Base-by-base conservation (phyloP, 2,113 vertebrate genomes). In the Leptobrachium leishanense region DNA sequence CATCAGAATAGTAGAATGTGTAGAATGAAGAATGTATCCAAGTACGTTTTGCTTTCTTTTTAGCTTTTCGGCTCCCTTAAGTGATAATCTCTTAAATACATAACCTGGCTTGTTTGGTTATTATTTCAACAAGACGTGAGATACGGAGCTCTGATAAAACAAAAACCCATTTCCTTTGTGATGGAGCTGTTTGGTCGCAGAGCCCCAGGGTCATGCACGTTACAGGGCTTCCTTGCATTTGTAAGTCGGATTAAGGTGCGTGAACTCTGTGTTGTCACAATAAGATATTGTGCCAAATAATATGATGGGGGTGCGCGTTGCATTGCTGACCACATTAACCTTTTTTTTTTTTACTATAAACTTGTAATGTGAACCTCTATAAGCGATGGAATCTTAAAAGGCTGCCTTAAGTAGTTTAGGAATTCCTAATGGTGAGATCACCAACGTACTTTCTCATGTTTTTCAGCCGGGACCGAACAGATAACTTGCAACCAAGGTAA, bases 401-500 rank as follows among this genome's bases (percentile, higher is more conserved):
- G n/a, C 15, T 46, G 43, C 50, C 6, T 7, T 43, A 46, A 69
- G 43, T 44, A 31, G 39, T 69, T 69, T 69, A 44, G 43, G 42
- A 15, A 20, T 69, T 2, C 12, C 10, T 69, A 43, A 69, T 20
- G 46, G 8, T 50, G 8, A 50, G 46, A 6, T 64, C 31, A 64
- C 4, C 40, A 15, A 42, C 68, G 7, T 88, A 1, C 85, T 74
- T 79, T 86, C 72, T 81, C 84, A 82, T 66, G 46, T 68, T 83
- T 79, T 84, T 78, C 83, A 75, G 81, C 50, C 85, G 50, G 62
- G 79, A 82, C 65, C 83, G 82, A 84, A 83, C 86, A 85, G 84
- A 84, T 67, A 3, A 84, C 6, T 0, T 94, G 91, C 74, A 87
- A 43, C 81, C 53, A 91, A 68, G 90, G 93, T 94, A 81, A 91